These are phyloP conservation scores for Desmophyllum pertusum DNA, from an alignment of 92 coral and sea anemone genomes.

Conservation along the genomic window DNA sequence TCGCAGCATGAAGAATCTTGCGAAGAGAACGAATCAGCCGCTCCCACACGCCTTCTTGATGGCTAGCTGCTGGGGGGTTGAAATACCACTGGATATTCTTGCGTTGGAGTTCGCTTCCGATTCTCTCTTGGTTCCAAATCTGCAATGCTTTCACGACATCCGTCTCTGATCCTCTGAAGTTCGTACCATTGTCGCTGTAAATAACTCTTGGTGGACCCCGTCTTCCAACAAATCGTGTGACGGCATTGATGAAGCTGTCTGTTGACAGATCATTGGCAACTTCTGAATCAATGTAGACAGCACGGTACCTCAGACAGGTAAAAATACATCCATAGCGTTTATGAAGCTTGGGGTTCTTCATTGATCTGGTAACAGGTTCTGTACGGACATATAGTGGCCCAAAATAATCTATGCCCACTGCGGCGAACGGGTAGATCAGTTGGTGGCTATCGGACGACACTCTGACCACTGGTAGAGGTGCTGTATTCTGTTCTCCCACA, in stretches of 20 bases:
- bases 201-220: constrained; percentile 62
- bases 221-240: constrained; percentile 55
- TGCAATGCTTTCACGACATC: constrained; percentile 55
- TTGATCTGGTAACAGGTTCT: no score
- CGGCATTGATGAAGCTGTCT: constrained; percentile 64
- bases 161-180: constrained; percentile 58
- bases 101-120: constrained; percentile 41
- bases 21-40: constrained; percentile 58
- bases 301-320: constrained; percentile 65
- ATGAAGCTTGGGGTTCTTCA: no score
- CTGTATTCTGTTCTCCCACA: constrained; percentile 54
- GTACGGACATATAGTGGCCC: constrained; percentile 63
- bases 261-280: constrained; percentile 58
- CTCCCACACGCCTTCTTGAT: constrained; percentile 67
- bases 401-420: constrained; percentile 65
- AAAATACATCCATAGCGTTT: constrained; percentile 69
- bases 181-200: constrained; percentile 69
- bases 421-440: constrained; percentile 61
- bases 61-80: constrained; percentile 73
- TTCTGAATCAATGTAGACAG: constrained; percentile 69
- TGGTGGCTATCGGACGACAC: constrained; percentile 64
- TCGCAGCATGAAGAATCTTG: constrained; percentile 51
- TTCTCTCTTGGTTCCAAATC: constrained; percentile 47
- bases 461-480: constrained; percentile 59
- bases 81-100: constrained; percentile 48